Evolutionary conservation across 2,113 vertebrate species (phyloP), one percentile per base, ranked within the genome.

Genomic region (Hymenochirus boettgeri): DNA sequence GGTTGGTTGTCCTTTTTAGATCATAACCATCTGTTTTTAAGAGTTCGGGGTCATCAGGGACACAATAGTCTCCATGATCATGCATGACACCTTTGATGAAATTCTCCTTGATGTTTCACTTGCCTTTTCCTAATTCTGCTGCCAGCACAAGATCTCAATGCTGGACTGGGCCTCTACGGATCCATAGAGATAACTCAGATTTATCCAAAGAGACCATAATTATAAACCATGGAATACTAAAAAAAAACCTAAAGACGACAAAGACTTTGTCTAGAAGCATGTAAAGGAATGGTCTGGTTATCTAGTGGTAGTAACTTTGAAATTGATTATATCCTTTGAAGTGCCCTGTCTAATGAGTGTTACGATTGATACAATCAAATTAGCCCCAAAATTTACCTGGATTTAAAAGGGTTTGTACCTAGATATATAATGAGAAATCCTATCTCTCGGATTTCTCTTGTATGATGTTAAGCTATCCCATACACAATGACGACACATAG

Each of bases 1-100:
- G 48, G 37, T 73, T 55, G 18, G 65, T 29, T 1, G 45, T 73
- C 24, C 58, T 72, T 15, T 70, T 55, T 31, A 76, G n/a, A 24
- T 65, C 55, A 10, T 21, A 58, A 15, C 76, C 74, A 52, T 75
- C 45, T 12, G 24, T 13, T 39, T 64, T 69, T 19, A 80, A 64
- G 6, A 25, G n/a, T 4, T 17, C 35, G 11, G 71, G 61, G n/a
- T 75, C 73, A 25, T 71, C 51, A 1, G 76, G 78, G 8, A 80
- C 12, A 15, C 73, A 37, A 26, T 76, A 76, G 22, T 56, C 47
- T 22, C 57, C 51, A 21, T 80, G 78, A 64, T 80, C 76, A 5
- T 76, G 73, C 13, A 69, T 11, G 24, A 70, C 60, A 4, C 37
- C n/a, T 70, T 26, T 54, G 42, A 31, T 53, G 25, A 12, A 52